Evolutionary conservation across 2,888 invertebrate genomes (phyloP).

Genomic region (Tiliacea citrago): DNA sequence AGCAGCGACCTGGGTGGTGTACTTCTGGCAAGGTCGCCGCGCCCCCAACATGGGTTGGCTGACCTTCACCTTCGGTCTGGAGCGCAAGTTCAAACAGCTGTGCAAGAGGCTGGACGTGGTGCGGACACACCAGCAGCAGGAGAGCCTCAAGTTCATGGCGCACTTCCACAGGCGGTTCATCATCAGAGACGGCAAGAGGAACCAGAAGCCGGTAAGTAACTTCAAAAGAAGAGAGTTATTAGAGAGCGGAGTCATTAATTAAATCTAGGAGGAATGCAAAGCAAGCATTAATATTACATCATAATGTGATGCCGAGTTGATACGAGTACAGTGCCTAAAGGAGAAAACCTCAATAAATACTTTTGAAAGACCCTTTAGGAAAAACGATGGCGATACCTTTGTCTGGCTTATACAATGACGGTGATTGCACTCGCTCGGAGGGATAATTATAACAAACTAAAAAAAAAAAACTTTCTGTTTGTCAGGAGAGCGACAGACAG

Average conservation of each 20-base stretch:
- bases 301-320: not conserved
- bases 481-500: constrained; percentile 85
- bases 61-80: constrained; percentile 98
- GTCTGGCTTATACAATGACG: not conserved
- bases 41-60: constrained; percentile 99
- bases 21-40: constrained; percentile 99
- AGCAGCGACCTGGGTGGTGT: constrained; percentile 96
- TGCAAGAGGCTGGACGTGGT: constrained; percentile 94
- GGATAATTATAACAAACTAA: not conserved
- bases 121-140: constrained; percentile 99
- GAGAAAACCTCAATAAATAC: not conserved
- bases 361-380: not conserved
- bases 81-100: constrained; percentile 87
- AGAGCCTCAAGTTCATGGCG: constrained; percentile 99
- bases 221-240: not conserved
- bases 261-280: not conserved
- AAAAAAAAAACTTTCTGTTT: not conserved
- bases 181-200: constrained; percentile 96
- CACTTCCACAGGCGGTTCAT: constrained; percentile 98
- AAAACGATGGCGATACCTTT: not conserved
- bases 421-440: too few species aligned
- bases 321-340: not conserved
- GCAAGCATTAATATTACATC: not conserved
- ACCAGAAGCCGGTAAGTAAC: constrained; percentile 82
- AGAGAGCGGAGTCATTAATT: not conserved